Evolutionary conservation across 2,113 vertebrate species (phyloP).

Genomic region (Pelodiscus sinensis): DNA sequence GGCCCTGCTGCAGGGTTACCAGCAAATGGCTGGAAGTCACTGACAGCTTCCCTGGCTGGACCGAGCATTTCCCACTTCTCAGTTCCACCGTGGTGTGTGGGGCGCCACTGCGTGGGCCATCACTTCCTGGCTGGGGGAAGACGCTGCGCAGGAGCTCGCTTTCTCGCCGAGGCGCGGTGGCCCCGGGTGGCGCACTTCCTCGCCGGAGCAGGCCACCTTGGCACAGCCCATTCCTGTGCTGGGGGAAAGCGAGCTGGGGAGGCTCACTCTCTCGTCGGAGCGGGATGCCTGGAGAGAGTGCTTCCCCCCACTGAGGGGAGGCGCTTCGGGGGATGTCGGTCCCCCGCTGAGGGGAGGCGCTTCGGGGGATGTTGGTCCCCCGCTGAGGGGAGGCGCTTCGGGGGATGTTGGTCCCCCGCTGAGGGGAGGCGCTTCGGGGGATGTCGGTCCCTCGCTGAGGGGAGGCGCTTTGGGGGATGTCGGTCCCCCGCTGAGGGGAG

Average conservation of each 20-base stretch:
- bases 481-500: rapidly evolving
- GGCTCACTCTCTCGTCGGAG: background rate
- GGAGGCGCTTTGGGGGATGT: rapidly evolving
- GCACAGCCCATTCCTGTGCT: background rate
- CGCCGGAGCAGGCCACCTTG: background rate
- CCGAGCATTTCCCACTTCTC: background rate
- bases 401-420: no score
- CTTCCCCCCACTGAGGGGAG: background rate
- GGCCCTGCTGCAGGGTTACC: background rate
- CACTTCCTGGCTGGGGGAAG: background rate
- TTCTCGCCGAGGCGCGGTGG: background rate
- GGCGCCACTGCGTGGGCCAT: background rate
- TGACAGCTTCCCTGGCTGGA: background rate
- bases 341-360: background rate
- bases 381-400: no score
- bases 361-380: rapidly evolving
- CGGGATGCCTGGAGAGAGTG: background rate
- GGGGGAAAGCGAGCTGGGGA: background rate
- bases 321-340: background rate
- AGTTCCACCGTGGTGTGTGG: background rate
- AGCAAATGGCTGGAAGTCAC: background rate
- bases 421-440: no score
- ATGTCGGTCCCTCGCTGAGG: no score
- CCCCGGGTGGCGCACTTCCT: background rate
- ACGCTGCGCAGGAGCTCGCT: background rate